phyloP scores from a whole-genome alignment of 2,113 vertebrate species.

The Eolophus roseicapilla region DNA sequence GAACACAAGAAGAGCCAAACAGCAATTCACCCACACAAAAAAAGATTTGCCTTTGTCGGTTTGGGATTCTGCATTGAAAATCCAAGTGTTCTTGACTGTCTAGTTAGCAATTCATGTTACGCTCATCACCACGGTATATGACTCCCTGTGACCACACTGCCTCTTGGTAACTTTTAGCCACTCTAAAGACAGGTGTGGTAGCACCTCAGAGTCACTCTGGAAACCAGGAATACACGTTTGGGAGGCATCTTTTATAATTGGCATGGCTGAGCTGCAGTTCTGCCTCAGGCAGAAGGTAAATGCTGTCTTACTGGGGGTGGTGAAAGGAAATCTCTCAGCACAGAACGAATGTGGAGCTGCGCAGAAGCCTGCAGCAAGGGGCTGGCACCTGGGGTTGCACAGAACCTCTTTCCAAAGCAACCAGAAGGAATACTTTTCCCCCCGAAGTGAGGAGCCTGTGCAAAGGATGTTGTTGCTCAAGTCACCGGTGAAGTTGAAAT shows the following conservation, averaged over 20 bases:
- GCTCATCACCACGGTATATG: neutral
- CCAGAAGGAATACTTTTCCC: neutral
- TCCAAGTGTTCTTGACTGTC: neutral
- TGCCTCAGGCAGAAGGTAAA: constrained; percentile 47
- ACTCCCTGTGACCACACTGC: constrained; percentile 6
- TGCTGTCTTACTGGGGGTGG: constrained; percentile 8
- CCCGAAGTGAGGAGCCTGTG: neutral
- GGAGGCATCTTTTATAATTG: constrained; percentile 63
- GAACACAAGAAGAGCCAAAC: neutral
- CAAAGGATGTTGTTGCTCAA: neutral
- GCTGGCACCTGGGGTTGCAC: neutral
- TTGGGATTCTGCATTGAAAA: neutral
- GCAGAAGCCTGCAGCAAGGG: neutral
- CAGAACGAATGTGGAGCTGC: neutral
- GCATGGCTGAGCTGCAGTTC: constrained; percentile 37
- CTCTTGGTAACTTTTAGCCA: constrained; percentile 27
- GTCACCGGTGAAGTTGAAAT: neutral
- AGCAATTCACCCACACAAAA: neutral
- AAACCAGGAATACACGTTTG: constrained; percentile 66
- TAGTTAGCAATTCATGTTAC: neutral
- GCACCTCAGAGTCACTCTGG: constrained; percentile 19
- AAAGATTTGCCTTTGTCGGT: neutral
- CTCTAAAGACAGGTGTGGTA: constrained; percentile 39
- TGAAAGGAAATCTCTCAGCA: constrained; percentile 31
- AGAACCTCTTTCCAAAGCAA: neutral